phyloP scores from a whole-genome alignment of 2,113 vertebrate species.

The Octodon degus region DNA sequence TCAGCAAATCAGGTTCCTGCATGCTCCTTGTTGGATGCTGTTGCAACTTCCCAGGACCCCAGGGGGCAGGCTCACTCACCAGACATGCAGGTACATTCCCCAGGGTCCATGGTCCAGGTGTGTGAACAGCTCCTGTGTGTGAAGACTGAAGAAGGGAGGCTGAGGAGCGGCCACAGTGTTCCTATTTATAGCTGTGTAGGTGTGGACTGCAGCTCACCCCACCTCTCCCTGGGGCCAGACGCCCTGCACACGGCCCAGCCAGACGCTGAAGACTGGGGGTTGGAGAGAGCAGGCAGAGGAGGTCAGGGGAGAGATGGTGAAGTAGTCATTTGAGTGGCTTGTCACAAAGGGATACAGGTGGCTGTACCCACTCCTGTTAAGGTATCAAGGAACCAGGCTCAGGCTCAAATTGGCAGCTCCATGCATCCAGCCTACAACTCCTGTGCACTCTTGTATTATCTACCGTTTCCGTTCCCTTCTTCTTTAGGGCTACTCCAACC shows the following conservation, averaged over 20 bases:
- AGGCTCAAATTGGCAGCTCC: neutral
- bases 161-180: neutral
- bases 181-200: slow-evolving; percentile 83
- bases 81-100: slow-evolving; percentile 85
- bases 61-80: slow-evolving; percentile 78
- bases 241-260: slow-evolving; percentile 82
- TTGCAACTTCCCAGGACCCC: neutral
- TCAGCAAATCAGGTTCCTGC: neutral
- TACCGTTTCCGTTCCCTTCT: neutral
- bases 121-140: neutral
- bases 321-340: neutral
- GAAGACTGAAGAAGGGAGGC: neutral
- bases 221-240: slow-evolving; percentile 80
- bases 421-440: neutral
- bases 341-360: neutral
- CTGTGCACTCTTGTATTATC: neutral
- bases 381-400: neutral
- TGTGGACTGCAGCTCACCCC: slow-evolving; percentile 77
- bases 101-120: slow-evolving; percentile 84
- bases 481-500: neutral
- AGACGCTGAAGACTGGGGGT: slow-evolving; percentile 1
- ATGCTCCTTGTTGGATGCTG: neutral
- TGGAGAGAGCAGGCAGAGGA: slow-evolving; percentile 2
- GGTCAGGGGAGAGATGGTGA: neutral
- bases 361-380: neutral